Base-by-base conservation (phyloP, 2,797 vertebrate genomes). In the Microctenopoma steveboyesi region DNA sequence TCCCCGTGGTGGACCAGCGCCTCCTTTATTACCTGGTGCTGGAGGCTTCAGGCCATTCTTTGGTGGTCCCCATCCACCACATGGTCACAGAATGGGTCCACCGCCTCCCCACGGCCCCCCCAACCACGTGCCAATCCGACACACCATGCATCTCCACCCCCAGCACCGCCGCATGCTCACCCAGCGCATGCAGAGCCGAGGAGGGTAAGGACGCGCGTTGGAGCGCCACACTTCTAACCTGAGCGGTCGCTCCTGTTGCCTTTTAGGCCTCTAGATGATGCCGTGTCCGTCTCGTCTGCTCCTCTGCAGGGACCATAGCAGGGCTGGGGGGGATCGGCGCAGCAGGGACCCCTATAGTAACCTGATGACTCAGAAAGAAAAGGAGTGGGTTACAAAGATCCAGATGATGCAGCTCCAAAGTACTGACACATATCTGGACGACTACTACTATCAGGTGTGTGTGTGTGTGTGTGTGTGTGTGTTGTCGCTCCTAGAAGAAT, bases 371-470 rank as follows among this genome's bases (percentile, higher is more conserved):
- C 97, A 95, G 82, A 94, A 96, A 64, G 98, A 99, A 64, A 99
- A 99, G 83, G 97, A 99, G 35, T 99, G 98, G 98, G 97, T 99
- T 8, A 96, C 96, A 3, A 97, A 96, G 74, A 98, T 99, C 79
- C 98, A 99, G 87, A 98, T 99, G 96, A 98, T 99, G 96, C 98
- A 99, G 63, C 93, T 99, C 52, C 97, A 98, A 77, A 99, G 97
- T 92, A 98, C 97, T 58, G 98, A 98, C 69, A 96, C 97, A 3
- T 98, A 98, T 86, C 91, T 98, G 91, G 97, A 99, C 61, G 98
- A 99, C 69, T 99, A 97, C 91, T 99, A 99, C 86, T 99, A 99
- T 74, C 97, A 99, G 96, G 97, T 97, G 14, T 3, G 50, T 60
- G 39, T 6, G 28, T 4, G 28, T 22, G 28, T 4, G 28, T 30